Evolutionary conservation across 1,140 invertebrate species (phyloP), one percentile per base, ranked within the genome.

Genomic region (Listronotus oregonensis): DNA sequence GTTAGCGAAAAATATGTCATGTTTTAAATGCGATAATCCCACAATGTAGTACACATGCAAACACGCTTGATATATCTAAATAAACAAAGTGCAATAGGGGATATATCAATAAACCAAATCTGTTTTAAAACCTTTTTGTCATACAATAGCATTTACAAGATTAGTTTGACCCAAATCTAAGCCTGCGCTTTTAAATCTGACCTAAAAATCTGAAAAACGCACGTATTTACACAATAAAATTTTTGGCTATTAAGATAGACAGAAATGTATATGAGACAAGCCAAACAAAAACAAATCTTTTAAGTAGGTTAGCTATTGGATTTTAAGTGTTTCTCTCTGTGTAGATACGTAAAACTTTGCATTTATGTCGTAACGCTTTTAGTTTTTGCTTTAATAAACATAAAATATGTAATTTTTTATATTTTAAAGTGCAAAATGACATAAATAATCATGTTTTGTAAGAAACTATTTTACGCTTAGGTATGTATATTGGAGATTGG

Each of bases 91-190:
- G 18, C 32, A 14, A 40, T 21, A 57, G 52, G 39, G 21, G 47
- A 39, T 57, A n/a, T 49, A 50, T 60, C 64, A 59, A 60, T 60
- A 51, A 65, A 31, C 49, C 11, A 34, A 51, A 51, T 51, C 49
- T 27, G 2, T 51, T 27, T 32, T 21, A 51, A 51, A 46, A 55
- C 18, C 49, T 27, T 31, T 27, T 27, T 51, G 49, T 55, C 51
- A 64, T 51, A 34, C 10, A 27, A 18, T 46, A 56, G 46, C 42
- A 44, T 54, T 46, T 14, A 46, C 32, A 39, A 32, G 49, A 51
- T 51, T 9, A 51, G 49, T 18, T 34, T 31, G 49, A 31, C 49
- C 54, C 27, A 27, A 56, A 56, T 56, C 17, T n/a, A 14, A 10
- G 17, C 10, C 9, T 37, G n/a, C 50, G 34, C 50, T 52, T 52